phyloP scores from a whole-genome alignment of 2,797 vertebrate species.

The Poeciliopsis infans region DNA sequence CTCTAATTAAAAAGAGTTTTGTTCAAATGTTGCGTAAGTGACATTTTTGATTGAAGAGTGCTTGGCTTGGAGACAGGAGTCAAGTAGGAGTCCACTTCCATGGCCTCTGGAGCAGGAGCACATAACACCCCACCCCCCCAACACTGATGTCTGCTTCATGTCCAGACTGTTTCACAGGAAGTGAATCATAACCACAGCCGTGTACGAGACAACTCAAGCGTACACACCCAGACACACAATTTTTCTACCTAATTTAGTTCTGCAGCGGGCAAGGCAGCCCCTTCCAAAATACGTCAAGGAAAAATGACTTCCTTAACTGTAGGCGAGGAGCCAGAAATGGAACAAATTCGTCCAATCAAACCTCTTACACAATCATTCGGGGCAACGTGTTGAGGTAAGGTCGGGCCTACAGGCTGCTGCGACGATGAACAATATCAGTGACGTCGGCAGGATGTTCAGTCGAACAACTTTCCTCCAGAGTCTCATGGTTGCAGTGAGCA shows the following conservation, averaged over 20 bases:
- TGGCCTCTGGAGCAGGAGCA: constrained; percentile 56
- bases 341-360: constrained; percentile 40
- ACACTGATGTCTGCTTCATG: constrained; percentile 47
- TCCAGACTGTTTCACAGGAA: constrained; percentile 59
- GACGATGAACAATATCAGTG: background rate
- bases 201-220: constrained; percentile 43
- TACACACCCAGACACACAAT: constrained; percentile 33
- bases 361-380: constrained; percentile 2
- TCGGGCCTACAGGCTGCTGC: background rate
- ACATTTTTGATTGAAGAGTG: constrained; percentile 37
- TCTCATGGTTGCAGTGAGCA: background rate
- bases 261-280: constrained; percentile 29
- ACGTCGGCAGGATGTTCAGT: background rate
- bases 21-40: constrained; percentile 56
- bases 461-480: constrained; percentile 1
- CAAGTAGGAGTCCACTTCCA: constrained; percentile 58
- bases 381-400: background rate
- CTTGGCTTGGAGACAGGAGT: constrained; percentile 43
- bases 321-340: constrained; percentile 29
- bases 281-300: constrained; percentile 36
- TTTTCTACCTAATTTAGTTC: constrained; percentile 59
- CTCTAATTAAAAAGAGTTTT: constrained; percentile 33
- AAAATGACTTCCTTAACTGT: constrained; percentile 47
- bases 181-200: constrained; percentile 55
- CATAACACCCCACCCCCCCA: constrained; percentile 20